Evolutionary conservation across 2,113 vertebrate genomes (phyloP), one percentile per base, ranked within the genome.

Genomic region (Xyrauchen texanus): DNA sequence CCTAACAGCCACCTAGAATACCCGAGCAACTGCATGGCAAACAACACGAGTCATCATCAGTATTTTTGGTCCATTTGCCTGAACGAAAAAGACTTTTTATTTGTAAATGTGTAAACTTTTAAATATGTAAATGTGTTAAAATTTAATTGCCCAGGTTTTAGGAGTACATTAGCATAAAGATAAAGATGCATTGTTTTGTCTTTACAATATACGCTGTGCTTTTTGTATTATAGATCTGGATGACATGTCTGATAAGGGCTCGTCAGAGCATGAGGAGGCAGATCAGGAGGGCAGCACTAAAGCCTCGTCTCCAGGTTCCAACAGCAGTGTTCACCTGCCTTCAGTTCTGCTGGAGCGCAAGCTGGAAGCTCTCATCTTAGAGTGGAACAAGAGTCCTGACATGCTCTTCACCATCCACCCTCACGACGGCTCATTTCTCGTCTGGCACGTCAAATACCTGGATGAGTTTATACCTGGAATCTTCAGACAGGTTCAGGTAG

Each of bases 361-460:
- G 92, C 96, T 99, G 53, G 97, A 99, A 84, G 90, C 90, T 63
- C 92, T 99, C 10, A 93, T 91, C 10, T 92, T 92, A 0, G 98
- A 99, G 85, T 99, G 98, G 98, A 97, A 98, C 90, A 96, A 91
- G 88, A 98, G 96, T 81, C 96, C 97, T 4, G 98, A 99, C 76
- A 98, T 99, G 98, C 91, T 99, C 16, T 99, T 99, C 83, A 98
- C 97, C 66, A 95, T 99, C 82, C 97, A 99, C 78, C 97, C 98
- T 11, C 15, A 94, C 0, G 98, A 99, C 62, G 98, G 98, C 0
- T 99, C 98, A 64, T 99, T 99, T 86, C 89, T 99, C 76, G 95
- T 99, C 55, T 99, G 98, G 97, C 97, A 99, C 60, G 91, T 99
- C 45, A 98, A 98, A 79, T 98, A 98, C 86, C 90, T 99, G 91